phyloP scores from a whole-genome alignment of 2,888 invertebrate species.

The Rhorus exstirpatorius region DNA sequence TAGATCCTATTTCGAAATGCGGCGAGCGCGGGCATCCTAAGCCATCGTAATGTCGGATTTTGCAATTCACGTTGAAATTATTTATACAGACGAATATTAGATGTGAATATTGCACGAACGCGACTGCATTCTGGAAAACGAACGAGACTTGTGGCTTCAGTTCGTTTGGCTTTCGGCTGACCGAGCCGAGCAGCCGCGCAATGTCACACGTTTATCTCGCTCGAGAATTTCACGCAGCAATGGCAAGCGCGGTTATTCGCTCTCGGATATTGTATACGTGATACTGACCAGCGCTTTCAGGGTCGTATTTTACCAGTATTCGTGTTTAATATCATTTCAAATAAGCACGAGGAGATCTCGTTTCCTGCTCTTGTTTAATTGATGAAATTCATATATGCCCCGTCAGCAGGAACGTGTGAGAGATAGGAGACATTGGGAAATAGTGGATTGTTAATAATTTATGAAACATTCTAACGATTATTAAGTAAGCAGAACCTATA shows the following conservation, averaged over 20 bases:
- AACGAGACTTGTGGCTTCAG: conserved; percentile 42
- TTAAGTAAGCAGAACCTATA: not conserved
- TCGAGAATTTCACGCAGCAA: conserved; percentile 40
- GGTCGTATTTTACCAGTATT: conserved; percentile 37
- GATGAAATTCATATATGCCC: conserved; percentile 36
- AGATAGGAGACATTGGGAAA: conserved; percentile 19
- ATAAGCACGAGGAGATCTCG: conserved; percentile 41
- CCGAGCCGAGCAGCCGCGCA: conserved; percentile 57
- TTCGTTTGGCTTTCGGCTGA: conserved; percentile 63
- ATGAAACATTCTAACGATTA: conserved; percentile 13
- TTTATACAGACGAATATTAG: conserved; percentile 24
- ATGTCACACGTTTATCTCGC: conserved; percentile 52
- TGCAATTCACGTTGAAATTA: no score
- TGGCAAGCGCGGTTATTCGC: conserved; percentile 30
- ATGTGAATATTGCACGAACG: conserved; percentile 45
- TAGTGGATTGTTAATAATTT: conserved; percentile 37
- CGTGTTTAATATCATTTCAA: conserved; percentile 39
- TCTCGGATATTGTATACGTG: conserved; percentile 29
- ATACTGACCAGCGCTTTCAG: conserved; percentile 14
- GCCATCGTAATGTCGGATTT: no score
- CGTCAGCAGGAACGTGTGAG: not conserved
- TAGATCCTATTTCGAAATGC: no score
- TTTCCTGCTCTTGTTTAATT: conserved; percentile 48
- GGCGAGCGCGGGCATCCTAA: no score
- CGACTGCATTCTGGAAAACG: conserved; percentile 41